Evolutionary conservation across 1,140 invertebrate genomes (phyloP), one percentile per base, ranked within the genome.

Genomic region (Eufriesea mexicana): DNA sequence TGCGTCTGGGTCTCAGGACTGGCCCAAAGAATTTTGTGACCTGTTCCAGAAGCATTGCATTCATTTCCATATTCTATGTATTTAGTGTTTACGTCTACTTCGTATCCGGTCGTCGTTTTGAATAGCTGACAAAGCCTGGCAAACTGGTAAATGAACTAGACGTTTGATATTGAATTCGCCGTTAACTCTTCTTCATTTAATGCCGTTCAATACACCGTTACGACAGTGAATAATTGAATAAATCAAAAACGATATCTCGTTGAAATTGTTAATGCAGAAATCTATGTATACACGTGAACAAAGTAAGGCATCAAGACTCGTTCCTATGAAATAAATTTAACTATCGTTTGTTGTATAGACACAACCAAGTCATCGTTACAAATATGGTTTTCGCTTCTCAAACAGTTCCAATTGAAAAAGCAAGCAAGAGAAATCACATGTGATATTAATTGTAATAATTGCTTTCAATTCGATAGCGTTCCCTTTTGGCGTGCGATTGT

Each of bases 51-150:
- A 55, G 72, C 79, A 68, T 47, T 67, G 79, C 79, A 82, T 82
- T 82, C 79, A 82, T 82, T 82, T 76, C 79, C 73, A 82, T 82
- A 76, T 82, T 76, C 79, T 82, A 76, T 82, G 79, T 82, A 82
- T 82, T 82, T 82, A 82, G 79, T 82, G 79, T 82, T 82, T 82
- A 82, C 79, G 79, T 82, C 79, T 82, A 82, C 79, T 67, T 57
- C 79, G 79, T 82, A 82, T 82, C 79, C 79, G 79, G 79, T 82
- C 73, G 61, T 28, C 42, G 25, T 28, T 59, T 23, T 76, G 79
- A 82, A 82, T 82, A 57, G 72, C 61, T 35, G 51, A 76, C 79
- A 82, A 82, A 57, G 54, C 23, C 54, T 28, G 61, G 25, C 79
- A 66, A 76, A 64, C 79, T 68, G 73, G 79, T 76, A 76, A 82